Evolutionary conservation across 2,113 vertebrate species (phyloP).

Genomic region (Alectura lathami): DNA sequence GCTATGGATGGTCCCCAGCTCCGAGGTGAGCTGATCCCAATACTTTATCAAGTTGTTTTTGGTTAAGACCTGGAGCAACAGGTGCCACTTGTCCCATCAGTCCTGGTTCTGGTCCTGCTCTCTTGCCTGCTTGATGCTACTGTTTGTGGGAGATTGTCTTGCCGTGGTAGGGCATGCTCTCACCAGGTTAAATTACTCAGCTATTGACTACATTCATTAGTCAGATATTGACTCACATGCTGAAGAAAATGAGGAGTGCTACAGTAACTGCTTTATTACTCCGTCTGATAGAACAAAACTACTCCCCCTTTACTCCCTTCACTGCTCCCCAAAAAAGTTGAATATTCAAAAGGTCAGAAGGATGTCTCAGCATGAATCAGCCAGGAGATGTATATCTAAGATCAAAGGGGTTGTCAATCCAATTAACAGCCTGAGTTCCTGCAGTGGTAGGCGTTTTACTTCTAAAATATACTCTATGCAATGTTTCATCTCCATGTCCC

Average conservation of each 20-base stretch:
- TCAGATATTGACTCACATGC: background rate
- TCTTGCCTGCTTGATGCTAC: background rate
- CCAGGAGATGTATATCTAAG: background rate
- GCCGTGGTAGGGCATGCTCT: background rate
- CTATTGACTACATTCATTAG: background rate
- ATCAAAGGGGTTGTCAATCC: conserved; percentile 4
- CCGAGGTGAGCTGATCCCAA: background rate
- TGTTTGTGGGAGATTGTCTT: fast-evolving
- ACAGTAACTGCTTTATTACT: background rate
- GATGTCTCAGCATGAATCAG: conserved; percentile 34
- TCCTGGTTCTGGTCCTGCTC: background rate
- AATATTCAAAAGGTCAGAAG: conserved; percentile 33
- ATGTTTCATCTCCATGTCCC: background rate
- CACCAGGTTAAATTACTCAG: background rate
- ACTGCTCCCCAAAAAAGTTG: background rate
- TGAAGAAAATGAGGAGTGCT: background rate
- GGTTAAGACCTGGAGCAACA: background rate
- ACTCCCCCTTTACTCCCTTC: background rate
- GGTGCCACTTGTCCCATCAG: background rate
- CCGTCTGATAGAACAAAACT: background rate
- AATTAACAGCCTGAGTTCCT: background rate
- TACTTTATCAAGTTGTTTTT: background rate
- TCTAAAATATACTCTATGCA: background rate
- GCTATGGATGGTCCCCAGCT: background rate
- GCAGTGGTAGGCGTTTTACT: background rate